Evolutionary conservation across 2,888 invertebrate species (phyloP).

Genomic region (Pimpla rufipes): DNA sequence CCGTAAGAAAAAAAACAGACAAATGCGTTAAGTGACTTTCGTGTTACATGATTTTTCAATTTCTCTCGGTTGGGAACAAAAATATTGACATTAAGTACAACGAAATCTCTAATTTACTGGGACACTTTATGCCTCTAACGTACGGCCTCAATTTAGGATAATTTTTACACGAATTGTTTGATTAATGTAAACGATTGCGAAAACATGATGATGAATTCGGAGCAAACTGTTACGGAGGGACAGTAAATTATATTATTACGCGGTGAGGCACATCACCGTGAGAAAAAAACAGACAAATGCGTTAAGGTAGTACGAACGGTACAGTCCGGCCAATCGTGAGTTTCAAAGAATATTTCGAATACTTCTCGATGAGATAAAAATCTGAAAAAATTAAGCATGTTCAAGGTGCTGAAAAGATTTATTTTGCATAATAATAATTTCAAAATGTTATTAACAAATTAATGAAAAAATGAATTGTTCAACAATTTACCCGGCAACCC

Average conservation of each 20-base stretch:
- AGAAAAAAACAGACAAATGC: constrained; percentile 74
- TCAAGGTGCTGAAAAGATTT: too few relatives aligned
- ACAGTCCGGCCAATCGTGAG: too few relatives aligned
- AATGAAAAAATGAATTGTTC: too few relatives aligned
- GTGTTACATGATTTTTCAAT: constrained; percentile 25
- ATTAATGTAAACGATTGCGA: constrained; percentile 40
- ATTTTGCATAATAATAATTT: too few relatives aligned
- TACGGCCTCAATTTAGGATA: neutral
- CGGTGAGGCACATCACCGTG: constrained; percentile 81
- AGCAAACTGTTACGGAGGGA: too few relatives aligned
- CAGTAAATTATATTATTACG: constrained; percentile 80
- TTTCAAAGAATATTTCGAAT: too few relatives aligned
- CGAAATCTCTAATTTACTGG: neutral
- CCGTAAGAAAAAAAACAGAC: constrained; percentile 78
- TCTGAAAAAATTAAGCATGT: too few relatives aligned
- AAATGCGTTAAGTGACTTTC: constrained; percentile 59
- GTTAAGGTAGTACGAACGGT: too few relatives aligned
- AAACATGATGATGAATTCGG: too few relatives aligned
- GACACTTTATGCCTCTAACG: neutral
- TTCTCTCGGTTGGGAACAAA: neutral
- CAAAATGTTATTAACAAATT: too few relatives aligned
- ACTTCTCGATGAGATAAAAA: too few relatives aligned
- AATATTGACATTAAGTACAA: neutral
- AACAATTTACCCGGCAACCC: too few relatives aligned
- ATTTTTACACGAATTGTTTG: constrained; percentile 15